Base-by-base conservation (phyloP, 2,113 vertebrate species). In the Zeus faber region DNA sequence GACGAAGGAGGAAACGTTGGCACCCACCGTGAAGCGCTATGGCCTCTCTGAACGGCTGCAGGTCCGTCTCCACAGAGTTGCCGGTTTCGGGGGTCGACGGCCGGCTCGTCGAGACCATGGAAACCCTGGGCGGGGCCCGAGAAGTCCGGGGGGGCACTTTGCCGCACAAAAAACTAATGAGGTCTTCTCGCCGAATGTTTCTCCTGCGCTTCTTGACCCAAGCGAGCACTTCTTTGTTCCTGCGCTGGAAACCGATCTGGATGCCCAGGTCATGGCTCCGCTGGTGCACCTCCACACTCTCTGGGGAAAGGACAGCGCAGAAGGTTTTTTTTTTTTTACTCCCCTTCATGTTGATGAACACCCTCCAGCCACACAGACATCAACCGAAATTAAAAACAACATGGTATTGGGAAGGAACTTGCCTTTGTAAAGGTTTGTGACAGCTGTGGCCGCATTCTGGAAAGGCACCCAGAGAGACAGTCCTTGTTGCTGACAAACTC, bases 21-120 rank as follows among this genome's bases (percentile, higher is more conserved):
- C 2, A 58, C 81, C 92, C 87, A 99, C 97, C 97, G 76, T 98
- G 96, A 84, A 99, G 89, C 62, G 97, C 97, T 81, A 99, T 98
- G 85, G 97, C 97, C 93, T 99, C 96, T 89, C 95, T 93, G 90
- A 99, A 99, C 70, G 97, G 96, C 88, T 98, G 95, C 87, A 99
- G 90, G 88, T 99, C 97, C 14, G 97, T 94, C 88, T 98, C 97
- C 82, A 95, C 94, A 69, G 97, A 98, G 58, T 91, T 95, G 81
- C 90, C 94, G 40, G 95, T 93, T 89, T 98, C 96, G 46, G 94
- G 89, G 39, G 95, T 87, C 54, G 95, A 77, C 55, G 94, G 91
- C 79, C 96, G 86, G 81, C 90, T 96, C 49, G 96, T 91, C 66
- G 95, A 92, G 84, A 98, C 93, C 92, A 98, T 92, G 86, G 94